Evolutionary conservation across 2,797 vertebrate genomes (phyloP), one percentile per base, ranked within the genome.

Genomic region (Picus viridis): DNA sequence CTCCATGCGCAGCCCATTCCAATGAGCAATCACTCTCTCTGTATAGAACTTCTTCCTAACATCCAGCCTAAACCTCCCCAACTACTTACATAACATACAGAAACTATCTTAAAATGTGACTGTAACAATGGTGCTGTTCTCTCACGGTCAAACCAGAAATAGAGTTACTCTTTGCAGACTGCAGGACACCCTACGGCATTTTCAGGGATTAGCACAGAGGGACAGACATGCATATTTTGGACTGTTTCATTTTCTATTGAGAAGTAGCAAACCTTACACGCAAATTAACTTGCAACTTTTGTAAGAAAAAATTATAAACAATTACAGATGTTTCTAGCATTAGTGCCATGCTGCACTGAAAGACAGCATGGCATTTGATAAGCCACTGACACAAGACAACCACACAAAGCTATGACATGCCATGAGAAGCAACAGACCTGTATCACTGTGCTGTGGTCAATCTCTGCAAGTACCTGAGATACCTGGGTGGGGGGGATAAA

Each of bases 371-470:
- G 34, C 59, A 61, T 64, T 20, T 43, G 51, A 34, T 27, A 83
- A 51, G 29, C 24, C 58, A 34, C 34, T 9, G 12, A 68, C 49
- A 62, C 1, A 9, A 91, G 17, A 58, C 58, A 86, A 41, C 47
- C 34, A 39, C 2, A 56, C 24, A 86, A 78, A 79, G 41, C 12
- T 45, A 59, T 4, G 75, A 27, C 51, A 26, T 0, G 5, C 34
- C 81, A 51, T 3, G 47, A 80, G n/a, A 30, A 39, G 36, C 61
- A 54, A 18, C 11, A 84, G 34, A 91, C 83, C 87, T 85, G 34
- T 43, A 7, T n/a, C 43, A 23, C 45, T 54, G 39, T 5, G 19
- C 18, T 0, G 3, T 16, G 19, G 51, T 22, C 58, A 43, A 2
- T 20, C 64, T 72, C 69, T 65, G 36, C 34, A 54, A 75, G 36